These are phyloP conservation scores for Siphamia tubifer DNA, from an alignment of 2,113 vertebrate species.

Conservation along the genomic window DNA sequence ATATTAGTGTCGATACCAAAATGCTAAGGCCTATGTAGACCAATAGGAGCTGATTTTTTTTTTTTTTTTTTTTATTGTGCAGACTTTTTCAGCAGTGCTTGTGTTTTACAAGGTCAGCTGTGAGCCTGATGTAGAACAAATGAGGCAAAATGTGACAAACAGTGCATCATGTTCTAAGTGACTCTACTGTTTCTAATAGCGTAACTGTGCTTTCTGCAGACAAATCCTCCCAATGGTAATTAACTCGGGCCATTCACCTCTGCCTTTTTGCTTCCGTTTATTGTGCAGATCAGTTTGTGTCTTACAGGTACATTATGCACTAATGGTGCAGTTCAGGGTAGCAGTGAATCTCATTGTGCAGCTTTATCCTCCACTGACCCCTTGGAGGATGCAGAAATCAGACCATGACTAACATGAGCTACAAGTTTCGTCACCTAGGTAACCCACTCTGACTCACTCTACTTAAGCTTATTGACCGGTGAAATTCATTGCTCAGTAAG, in stretches of 20 bases:
- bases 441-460: not conserved
- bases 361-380: not conserved
- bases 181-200: not conserved
- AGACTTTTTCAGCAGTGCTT: not conserved
- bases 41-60: not conserved
- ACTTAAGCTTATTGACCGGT: not conserved
- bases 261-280: not conserved
- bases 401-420: not conserved
- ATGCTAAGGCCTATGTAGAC: not conserved
- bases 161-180: not conserved
- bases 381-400: not conserved
- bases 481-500: not conserved
- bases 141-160: not conserved
- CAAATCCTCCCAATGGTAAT: not conserved
- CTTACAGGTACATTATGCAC: not conserved
- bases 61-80: not conserved
- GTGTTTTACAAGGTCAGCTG: slow-evolving; percentile 3
- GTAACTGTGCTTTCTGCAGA: slow-evolving; percentile 12
- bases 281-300: slow-evolving; percentile 2
- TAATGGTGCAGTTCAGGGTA: not conserved
- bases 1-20: not conserved
- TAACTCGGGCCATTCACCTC: not conserved
- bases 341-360: slow-evolving; percentile 13
- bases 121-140: not conserved
- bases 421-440: not conserved